phyloP scores from a whole-genome alignment of 2,113 vertebrate species.

The Marcusenius ussheri region DNA sequence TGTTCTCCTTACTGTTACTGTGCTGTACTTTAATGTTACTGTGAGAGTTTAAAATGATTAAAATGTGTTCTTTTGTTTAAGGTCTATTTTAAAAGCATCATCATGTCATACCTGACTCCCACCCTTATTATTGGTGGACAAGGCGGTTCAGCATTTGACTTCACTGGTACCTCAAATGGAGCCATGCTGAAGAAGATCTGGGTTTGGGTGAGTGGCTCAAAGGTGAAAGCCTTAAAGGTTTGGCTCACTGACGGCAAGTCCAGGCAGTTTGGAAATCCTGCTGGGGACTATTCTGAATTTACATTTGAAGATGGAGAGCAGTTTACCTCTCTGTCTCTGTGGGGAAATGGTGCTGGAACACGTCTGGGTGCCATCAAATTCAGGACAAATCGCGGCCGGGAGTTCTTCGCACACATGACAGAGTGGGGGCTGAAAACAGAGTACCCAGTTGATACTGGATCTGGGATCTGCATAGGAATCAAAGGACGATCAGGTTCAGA shows the following conservation, averaged over 20 bases:
- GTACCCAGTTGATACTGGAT: conserved; percentile 28
- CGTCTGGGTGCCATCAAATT: conserved; percentile 37
- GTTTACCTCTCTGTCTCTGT: conserved; percentile 37
- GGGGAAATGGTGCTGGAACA: conserved; percentile 32
- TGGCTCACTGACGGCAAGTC: conserved; percentile 27
- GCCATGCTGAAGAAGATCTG: conserved; percentile 29
- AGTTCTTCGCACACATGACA: conserved; percentile 32
- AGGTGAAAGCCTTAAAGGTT: conserved; percentile 26
- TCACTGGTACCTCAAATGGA: conserved; percentile 20
- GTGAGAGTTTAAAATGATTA: background rate
- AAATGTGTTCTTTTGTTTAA: background rate
- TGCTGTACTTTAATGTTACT: background rate
- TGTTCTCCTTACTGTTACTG: background rate
- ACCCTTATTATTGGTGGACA: background rate
- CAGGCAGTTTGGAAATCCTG: conserved; percentile 10
- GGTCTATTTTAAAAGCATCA: background rate
- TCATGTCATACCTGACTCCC: background rate
- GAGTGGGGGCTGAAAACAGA: conserved; percentile 30
- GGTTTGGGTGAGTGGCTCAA: conserved; percentile 26
- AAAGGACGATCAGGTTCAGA: background rate
- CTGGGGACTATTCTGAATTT: conserved; percentile 19
- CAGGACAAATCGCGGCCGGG: conserved; percentile 14
- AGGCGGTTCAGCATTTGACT: conserved; percentile 8
- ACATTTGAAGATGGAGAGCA: conserved; percentile 26
- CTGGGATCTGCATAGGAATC: conserved; percentile 37